These are phyloP conservation scores for Onthophagus sagittarius DNA, from an alignment of 2,888 invertebrate species.

Conservation along the genomic window DNA sequence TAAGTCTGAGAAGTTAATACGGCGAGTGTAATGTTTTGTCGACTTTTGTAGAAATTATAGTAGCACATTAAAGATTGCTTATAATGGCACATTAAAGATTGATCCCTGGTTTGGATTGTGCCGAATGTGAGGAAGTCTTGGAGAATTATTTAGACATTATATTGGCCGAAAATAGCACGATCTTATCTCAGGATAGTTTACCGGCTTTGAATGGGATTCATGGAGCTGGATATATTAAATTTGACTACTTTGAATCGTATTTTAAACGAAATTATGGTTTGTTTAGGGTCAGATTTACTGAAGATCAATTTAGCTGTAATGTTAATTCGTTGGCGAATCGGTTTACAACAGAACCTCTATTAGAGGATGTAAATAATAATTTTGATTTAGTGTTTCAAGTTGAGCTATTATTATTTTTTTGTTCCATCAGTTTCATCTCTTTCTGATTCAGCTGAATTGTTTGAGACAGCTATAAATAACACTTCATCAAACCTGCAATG, in stretches of 20 bases:
- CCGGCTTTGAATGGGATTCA: neutral
- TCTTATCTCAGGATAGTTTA: neutral
- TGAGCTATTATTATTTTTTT: neutral
- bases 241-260: neutral
- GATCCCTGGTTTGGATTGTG: conserved; percentile 27
- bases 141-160: conserved; percentile 11
- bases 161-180: neutral
- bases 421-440: neutral
- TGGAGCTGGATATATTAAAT: neutral
- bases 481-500: neutral
- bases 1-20: too few species aligned
- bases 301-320: neutral
- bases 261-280: conserved; percentile 3
- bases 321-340: neutral
- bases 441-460: neutral
- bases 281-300: neutral
- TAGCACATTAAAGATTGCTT: too few species aligned
- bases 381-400: neutral
- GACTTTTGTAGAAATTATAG: too few species aligned
- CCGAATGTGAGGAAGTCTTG: conserved; percentile 19
- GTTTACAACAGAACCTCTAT: neutral
- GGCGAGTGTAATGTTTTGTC: too few species aligned
- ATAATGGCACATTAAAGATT: too few species aligned
- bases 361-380: neutral
- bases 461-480: neutral